Conservation (phyloP, 2,888 invertebrate genomes). For the Ernsta delagoae region DNA sequence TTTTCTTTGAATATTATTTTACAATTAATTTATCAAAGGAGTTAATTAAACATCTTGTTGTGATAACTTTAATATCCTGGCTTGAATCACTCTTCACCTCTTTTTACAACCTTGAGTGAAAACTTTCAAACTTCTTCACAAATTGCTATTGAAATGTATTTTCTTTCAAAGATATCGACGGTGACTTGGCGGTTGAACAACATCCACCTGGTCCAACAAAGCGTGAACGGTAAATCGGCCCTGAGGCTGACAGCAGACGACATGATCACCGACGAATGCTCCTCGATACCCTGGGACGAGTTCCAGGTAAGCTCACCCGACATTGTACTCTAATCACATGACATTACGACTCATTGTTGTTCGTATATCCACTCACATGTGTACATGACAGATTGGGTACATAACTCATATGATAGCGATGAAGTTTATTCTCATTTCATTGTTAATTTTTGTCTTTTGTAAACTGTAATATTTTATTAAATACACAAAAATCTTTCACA, state of each 20-base stretch:
- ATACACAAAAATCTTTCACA: background rate
- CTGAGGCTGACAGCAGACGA: conserved; percentile 77
- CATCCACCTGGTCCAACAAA: conserved; percentile 71
- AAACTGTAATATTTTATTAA: background rate
- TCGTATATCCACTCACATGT: conserved; percentile 12
- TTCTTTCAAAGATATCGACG: conserved; percentile 85
- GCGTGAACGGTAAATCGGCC: conserved; percentile 54
- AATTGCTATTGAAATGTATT: background rate
- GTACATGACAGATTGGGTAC: conserved; percentile 4
- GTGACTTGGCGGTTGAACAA: conserved; percentile 77
- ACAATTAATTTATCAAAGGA: too few relatives aligned
- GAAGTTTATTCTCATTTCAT: background rate
- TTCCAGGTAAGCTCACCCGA: conserved; percentile 90
- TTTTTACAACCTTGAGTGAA: too few relatives aligned
- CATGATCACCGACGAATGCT: conserved; percentile 92
- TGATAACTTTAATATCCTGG: too few relatives aligned
- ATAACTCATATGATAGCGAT: background rate
- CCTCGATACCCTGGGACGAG: conserved; percentile 96
- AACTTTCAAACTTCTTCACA: too few relatives aligned
- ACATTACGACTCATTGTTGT: conserved; percentile 11
- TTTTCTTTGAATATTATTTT: too few relatives aligned
- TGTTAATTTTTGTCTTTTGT: background rate
- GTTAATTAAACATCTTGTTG: too few relatives aligned
- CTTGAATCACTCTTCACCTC: too few relatives aligned
- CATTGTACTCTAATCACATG: conserved; percentile 7